Base-by-base conservation (phyloP, 2,888 invertebrate species). In the Spicauda simplicius region DNA sequence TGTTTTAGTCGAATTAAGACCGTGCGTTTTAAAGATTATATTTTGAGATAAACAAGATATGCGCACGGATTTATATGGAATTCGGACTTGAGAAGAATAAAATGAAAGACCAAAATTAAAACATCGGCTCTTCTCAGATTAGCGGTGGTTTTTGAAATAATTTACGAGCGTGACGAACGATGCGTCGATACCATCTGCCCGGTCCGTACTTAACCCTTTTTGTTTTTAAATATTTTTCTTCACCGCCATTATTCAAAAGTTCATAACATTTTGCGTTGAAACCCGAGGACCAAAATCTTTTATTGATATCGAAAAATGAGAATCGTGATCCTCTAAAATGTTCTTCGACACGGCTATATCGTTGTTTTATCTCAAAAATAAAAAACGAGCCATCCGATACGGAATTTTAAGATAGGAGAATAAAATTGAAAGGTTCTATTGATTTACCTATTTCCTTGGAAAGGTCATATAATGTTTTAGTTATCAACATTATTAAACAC, bases 161-260 rank as follows among this genome's bases (percentile, higher is more conserved):
- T 91, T 92, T 92, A 92, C 86, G 90, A 90, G 88, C 93, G 91
- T 92, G 91, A 91, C 93, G 92, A 87, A 91, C 86, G 87, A 84
- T 82, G 84, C 87, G 86, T 86, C 89, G 93, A 93, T 93, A 91
- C 82, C 89, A 93, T 93, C 93, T 90, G 88, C 86, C 83, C 82
- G 80, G 80, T 72, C 85, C 88, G 84, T 90, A 90, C 89, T 87
- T 89, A 89, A 87, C 83, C 86, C 87, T 92, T 93, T 92, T 93
- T 89, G 86, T 90, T 91, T 67, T 88, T 83, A 84, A 86, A 85
- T 87, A 83, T 88, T 85, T 86, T 83, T 79, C 83, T 83, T 81
- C 83, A 86, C 84, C 85, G 85, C 88, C 88, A 92, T 92, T 90
- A 92, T 90, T 93, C 91, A 92, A 90, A 90, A 86, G 84, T 82